A percentile compares a stretch with the other conserved stretches of the same genome.
These are phyloP conservation scores for Rynchops niger DNA, from an alignment of 2,113 vertebrate species.

Conservation along the genomic window DNA sequence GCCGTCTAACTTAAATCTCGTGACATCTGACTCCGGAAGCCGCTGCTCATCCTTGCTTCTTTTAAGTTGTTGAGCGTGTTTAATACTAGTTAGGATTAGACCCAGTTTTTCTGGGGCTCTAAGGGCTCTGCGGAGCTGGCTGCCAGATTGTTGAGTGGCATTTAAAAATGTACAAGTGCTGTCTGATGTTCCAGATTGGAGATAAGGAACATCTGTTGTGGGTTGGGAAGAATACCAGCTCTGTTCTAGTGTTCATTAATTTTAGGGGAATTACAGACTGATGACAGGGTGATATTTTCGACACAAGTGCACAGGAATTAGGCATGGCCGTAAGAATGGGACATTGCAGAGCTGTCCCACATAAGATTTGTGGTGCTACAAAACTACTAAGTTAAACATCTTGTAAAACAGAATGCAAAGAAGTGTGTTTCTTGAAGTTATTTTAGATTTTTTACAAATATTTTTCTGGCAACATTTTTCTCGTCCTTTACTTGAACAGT, in stretches of 20 bases:
- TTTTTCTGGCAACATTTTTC: not conserved
- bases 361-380: not conserved
- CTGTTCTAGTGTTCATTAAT: not conserved
- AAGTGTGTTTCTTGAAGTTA: not conserved
- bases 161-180: not conserved
- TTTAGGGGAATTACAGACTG: not conserved
- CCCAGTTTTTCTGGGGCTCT: not conserved
- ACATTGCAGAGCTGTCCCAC: not conserved
- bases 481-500: not conserved
- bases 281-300: not conserved
- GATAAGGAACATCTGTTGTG: not conserved
- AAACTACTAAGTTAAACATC: not conserved
- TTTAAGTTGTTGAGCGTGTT: not conserved
- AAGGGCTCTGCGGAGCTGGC: not conserved
- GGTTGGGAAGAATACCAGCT: not conserved
- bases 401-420: not conserved
- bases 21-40: not conserved
- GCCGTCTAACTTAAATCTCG: not conserved
- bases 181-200: not conserved
- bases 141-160: not conserved
- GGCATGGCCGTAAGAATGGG: not conserved
- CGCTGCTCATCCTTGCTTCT: not conserved
- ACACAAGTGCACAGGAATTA: not conserved
- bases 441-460: not conserved
- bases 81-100: not conserved